A percentile compares a stretch with the other conserved stretches of the same genome.
These are phyloP conservation scores for Synanthedon myopaeformis DNA, from an alignment of 2,888 invertebrate species.

Conservation along the genomic window DNA sequence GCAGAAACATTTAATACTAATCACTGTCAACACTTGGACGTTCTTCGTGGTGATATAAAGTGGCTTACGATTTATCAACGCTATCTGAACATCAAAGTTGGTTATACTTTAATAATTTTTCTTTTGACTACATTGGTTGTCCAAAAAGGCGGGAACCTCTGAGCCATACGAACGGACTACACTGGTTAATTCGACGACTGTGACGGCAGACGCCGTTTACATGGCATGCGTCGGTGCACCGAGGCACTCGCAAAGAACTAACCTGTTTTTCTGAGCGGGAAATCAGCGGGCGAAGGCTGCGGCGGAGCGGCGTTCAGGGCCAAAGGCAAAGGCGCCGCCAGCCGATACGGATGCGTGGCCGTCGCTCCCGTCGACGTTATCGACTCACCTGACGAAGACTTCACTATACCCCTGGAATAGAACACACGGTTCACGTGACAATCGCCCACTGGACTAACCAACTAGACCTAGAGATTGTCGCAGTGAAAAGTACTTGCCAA, in stretches of 20 bases:
- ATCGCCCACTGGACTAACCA: background rate
- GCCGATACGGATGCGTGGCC: conserved; percentile 76
- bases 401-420: conserved; percentile 71
- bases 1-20: no score
- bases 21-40: no score
- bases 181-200: no score
- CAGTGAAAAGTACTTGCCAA: conserved; percentile 71
- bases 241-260: conserved; percentile 20
- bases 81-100: no score
- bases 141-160: no score
- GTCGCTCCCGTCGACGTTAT: conserved; percentile 67
- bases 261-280: conserved; percentile 96
- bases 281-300: conserved; percentile 73
- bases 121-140: no score
- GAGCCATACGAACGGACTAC: no score
- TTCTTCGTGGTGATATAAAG: no score
- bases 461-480: background rate
- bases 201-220: no score
- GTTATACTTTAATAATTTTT: no score
- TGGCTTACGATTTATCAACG: no score
- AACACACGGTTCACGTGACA: background rate
- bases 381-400: conserved; percentile 75
- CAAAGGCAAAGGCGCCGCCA: conserved; percentile 71
- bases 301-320: conserved; percentile 43
- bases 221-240: no score